Evolutionary conservation across 2,888 invertebrate genomes (phyloP), one percentile per base, ranked within the genome.

Genomic region (Eupithecia exiguata): DNA sequence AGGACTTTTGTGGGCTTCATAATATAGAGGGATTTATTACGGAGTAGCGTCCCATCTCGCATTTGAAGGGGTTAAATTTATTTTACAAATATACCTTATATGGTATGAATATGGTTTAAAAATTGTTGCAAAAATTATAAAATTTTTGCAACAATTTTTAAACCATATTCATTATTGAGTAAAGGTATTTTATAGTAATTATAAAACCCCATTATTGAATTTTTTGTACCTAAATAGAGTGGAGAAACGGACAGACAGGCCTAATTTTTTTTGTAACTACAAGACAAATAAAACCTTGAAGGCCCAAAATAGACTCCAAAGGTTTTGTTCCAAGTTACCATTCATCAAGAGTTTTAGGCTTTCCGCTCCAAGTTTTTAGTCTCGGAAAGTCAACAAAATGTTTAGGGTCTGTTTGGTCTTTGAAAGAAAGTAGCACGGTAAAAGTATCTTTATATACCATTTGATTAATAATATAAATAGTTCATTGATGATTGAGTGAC

Each of bases 1-100:
- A 68, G 38, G 68, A 58, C n/a, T 58, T n/a, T 21, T 36, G 68
- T 68, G 25, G 53, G 66, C 40, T 40, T 66, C 21, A 43, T 66
- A 25, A 43, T 66, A 25, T 40, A 10, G 1, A 21, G 40, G 66
- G 40, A 66, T 66, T 66, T 66, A 66, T 6, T 40, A 40, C 38
- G 36, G n/a, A 58, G 38, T 36, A 12, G 38, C 2, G n/a, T n/a
- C 5, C n/a, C 14, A 10, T 18, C 63, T n/a, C 7, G 35, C 38
- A 7, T 35, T 62, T 38, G 18, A 65, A 36, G n/a, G 12, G 63
- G 21, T 65, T 38, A 36, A 10, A 36, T 65, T 65, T 65, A 36
- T 38, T 18, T 58, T 14, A 58, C 21, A 25, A 21, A 53, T n/a
- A n/a, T n/a, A 53, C 53, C 10, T n/a, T n/a, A n/a, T n/a, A n/a